Base-by-base conservation (phyloP, 2,113 vertebrate species). In the Scytalopus superciliaris region DNA sequence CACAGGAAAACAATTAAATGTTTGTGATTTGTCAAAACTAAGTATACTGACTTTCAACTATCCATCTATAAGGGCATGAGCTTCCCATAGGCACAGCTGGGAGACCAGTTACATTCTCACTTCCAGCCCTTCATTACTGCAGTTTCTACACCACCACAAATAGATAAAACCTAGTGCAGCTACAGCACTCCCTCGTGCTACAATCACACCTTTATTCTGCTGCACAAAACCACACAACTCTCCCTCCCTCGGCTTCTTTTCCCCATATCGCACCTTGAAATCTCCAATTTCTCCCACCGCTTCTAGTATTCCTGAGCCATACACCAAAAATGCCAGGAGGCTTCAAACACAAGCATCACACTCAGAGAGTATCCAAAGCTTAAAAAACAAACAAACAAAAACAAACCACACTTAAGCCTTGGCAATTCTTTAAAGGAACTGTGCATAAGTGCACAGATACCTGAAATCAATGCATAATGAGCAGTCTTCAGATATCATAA, bases 301-400 rank as follows among this genome's bases (percentile, higher is more conserved):
- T 87, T 86, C 42, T 78, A 28, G 49, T 56, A 31, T 18, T 87
- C 57, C 47, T 31, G 14, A 92, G 49, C 47, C 73, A 75, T 13
- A 81, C 0, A 30, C 49, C 33, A 95, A 87, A 92, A 92, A 73
- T 37, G 57, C 52, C 28, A 92, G 19, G 47, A 94, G 72, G 69
- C 89, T 92, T 89, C 55, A 90, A 93, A 89, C 21, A 81, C 18
- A 89, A 90, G 69, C 39, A 92, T 25, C 74, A 6, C 21, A 70
- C 37, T 92, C 83, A 94, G 86, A 93, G 95, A 92, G 83, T 55
- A 93, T 57, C 60, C 80, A 57, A 35, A 66, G 40, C 44, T 92
- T 22, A 10, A 60, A n/a, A 52, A 73, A 55, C 15, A 69, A 73
- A 3, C 40, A 63, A 22, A 57, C 12, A 37, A 9, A 78, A 33